phyloP scores from a whole-genome alignment of 2,888 invertebrate species.

The Polymixis lichenea region DNA sequence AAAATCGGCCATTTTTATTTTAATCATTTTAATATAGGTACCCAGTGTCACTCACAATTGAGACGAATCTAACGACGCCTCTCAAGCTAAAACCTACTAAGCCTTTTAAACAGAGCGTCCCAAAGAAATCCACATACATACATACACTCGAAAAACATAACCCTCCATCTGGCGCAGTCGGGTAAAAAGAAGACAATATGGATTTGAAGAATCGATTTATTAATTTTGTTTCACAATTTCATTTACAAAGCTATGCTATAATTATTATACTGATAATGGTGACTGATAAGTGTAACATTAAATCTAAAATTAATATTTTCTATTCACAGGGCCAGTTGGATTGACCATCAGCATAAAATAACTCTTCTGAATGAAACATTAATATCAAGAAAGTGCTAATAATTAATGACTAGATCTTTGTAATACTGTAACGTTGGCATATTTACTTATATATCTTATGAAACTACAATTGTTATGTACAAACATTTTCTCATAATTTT shows the following conservation, averaged over 20 bases:
- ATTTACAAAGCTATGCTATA: conserved; percentile 55
- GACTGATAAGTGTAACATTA: conserved; percentile 37
- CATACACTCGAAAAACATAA: no score
- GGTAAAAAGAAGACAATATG: conserved; percentile 11
- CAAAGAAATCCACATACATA: no score
- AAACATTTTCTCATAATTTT: conserved; percentile 58
- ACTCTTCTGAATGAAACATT: conserved; percentile 25
- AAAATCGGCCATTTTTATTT: no score
- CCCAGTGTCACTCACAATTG: no score
- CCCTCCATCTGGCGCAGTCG: no score
- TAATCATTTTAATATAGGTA: no score
- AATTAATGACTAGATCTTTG: conserved; percentile 61
- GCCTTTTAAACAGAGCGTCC: no score
- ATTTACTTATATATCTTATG: conserved; percentile 38
- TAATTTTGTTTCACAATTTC: conserved; percentile 54
- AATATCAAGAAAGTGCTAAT: conserved; percentile 31
- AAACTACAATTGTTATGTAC: conserved; percentile 55
- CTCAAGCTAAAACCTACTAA: no score
- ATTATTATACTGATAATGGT: conserved; percentile 50
- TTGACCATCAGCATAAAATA: conserved; percentile 9
- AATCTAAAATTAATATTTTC: conserved; percentile 26
- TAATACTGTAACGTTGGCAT: conserved; percentile 59
- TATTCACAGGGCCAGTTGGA: conserved; percentile 23
- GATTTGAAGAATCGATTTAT: conserved; percentile 42
- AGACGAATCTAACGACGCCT: no score